Evolutionary conservation across 2,888 invertebrate species (phyloP), one percentile per base, ranked within the genome.

Genomic region (Villa cingulata): DNA sequence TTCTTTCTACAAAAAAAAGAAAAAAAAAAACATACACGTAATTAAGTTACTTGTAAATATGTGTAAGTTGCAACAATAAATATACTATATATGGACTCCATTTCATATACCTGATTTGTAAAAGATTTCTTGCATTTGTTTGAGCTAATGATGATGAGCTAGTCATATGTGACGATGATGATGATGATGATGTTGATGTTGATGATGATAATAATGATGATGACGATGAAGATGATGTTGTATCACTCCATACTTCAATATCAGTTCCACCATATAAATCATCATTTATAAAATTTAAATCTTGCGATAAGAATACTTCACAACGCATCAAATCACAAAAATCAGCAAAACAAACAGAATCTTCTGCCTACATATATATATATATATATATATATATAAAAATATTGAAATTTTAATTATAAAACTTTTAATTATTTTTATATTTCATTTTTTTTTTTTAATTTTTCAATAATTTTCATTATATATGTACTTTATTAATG

Each of bases 321-420:
- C 94, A 94, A 57, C 94, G 80, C 84, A 94, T 90, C 59, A 94
- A 87, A 72, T 94, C 92, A 75, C 94, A 95, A 72, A 86, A 92
- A 69, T 92, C 90, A 45, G 91, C 89, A 60, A 92, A 76, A 69
- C 94, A 94, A 60, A 92, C 85, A 52, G 89, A 84, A 69, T 91
- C 90, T 71, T 90, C 88, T 48, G 84, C 88, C 91, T 91, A 62
- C 15, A 60, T 61, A 48, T 20, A 41, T 17, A n/a, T n/a, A n/a
- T n/a, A n/a, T n/a, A n/a, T n/a, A n/a, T n/a, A n/a, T n/a, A n/a
- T 29, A 43, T n/a, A n/a, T n/a, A n/a, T n/a, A n/a, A n/a, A n/a
- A n/a, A n/a, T n/a, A n/a, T n/a, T n/a, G n/a, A n/a, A n/a, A n/a
- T n/a, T n/a, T n/a, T n/a, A n/a, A n/a, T n/a, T n/a, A n/a, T n/a